Percentiles rank a stretch among this genome's conserved stretches.
Conservation (phyloP, 2,113 vertebrate species). For the Phalacrocorax pelagicus region DNA sequence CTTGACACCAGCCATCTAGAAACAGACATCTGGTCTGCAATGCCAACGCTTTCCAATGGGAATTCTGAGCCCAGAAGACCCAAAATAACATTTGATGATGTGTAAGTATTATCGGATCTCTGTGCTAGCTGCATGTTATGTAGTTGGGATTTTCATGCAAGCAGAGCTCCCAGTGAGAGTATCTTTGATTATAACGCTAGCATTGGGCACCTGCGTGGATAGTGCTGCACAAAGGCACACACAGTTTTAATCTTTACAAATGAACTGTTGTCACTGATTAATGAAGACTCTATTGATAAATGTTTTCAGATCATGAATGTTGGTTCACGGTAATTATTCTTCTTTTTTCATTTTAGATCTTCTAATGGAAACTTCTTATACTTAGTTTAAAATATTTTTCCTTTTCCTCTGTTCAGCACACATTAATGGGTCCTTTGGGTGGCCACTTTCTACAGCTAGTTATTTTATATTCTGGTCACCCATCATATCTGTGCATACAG, state of each 20-base stretch:
- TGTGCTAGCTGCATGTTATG: neutral
- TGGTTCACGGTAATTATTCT: neutral
- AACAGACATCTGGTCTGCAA: conserved; percentile 84
- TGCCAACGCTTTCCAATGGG: conserved; percentile 77
- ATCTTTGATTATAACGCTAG: neutral
- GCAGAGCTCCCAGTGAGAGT: neutral
- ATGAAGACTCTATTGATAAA: conserved; percentile 46
- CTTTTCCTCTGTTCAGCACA: conserved; percentile 20
- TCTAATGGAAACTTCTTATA: conserved; percentile 7
- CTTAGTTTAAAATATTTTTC: conserved; percentile 16
- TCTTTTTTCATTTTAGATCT: neutral
- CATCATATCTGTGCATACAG: conserved; percentile 18
- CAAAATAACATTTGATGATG: conserved; percentile 90
- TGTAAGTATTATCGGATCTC: conserved; percentile 76
- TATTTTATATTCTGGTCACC: conserved; percentile 33
- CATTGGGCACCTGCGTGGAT: neutral
- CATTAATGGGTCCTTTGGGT: conserved; percentile 33
- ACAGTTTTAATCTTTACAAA: conserved; percentile 46
- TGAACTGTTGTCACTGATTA: conserved; percentile 37
- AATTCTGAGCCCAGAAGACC: conserved; percentile 84
- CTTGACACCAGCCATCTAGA: conserved; percentile 87
- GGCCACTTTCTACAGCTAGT: neutral
- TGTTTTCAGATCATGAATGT: conserved; percentile 35
- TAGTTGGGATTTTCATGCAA: neutral
- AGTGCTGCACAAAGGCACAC: conserved; percentile 7